These are phyloP conservation scores for Aphidius colemani DNA, from an alignment of 2,888 invertebrate species.

Conservation along the genomic window DNA sequence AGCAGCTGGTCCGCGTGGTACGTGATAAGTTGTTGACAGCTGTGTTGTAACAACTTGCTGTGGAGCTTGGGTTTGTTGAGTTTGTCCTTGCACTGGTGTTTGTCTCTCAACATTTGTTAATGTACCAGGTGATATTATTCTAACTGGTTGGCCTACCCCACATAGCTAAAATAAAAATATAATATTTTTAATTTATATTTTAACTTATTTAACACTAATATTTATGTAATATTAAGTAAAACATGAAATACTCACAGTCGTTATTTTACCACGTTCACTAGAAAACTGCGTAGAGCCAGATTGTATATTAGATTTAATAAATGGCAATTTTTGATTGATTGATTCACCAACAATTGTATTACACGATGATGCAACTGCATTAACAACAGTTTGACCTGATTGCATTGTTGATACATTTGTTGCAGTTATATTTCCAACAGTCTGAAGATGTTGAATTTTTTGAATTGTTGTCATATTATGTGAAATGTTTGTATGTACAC, in stretches of 20 bases:
- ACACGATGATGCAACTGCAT: conserved; percentile 46
- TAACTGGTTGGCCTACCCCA: conserved; percentile 54
- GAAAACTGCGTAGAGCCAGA: conserved; percentile 45
- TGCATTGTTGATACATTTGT: conserved; percentile 52
- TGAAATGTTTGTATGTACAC: conserved; percentile 44
- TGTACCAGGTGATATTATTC: conserved; percentile 55
- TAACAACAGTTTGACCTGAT: conserved; percentile 46
- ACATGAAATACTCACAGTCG: conserved; percentile 29
- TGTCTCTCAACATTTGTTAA: conserved; percentile 53
- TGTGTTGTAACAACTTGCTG: conserved; percentile 57
- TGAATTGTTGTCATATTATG: conserved; percentile 54
- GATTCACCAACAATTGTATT: conserved; percentile 51
- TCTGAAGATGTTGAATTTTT: conserved; percentile 46
- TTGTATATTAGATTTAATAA: conserved; percentile 52
- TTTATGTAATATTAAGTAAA: too few species aligned
- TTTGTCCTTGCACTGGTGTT: conserved; percentile 34
- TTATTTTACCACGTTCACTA: conserved; percentile 52
- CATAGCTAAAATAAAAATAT: conserved; percentile 44
- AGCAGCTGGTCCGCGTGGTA: conserved; percentile 70
- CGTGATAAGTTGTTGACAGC: conserved; percentile 59
- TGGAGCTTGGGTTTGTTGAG: conserved; percentile 42
- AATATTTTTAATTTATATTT: conserved; percentile 7
- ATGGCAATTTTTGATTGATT: conserved; percentile 52
- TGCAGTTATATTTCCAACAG: conserved; percentile 48
- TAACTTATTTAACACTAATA: conserved; percentile 18